Evolutionary conservation across 2,113 vertebrate species (phyloP).

Genomic region (Glaucidium brasilianum): DNA sequence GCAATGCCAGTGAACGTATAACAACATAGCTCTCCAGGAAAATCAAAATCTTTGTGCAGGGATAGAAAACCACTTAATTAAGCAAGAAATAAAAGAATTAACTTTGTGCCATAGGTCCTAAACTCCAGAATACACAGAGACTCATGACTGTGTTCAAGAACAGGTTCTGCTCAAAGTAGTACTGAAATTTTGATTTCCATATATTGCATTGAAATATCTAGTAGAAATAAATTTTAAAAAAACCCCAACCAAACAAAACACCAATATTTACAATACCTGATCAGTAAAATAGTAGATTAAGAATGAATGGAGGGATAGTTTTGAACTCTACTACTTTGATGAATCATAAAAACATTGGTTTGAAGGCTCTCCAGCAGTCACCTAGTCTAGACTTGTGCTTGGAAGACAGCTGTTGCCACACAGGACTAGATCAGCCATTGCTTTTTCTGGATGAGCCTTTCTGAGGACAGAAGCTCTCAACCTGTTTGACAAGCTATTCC

Average conservation of each 20-base stretch:
- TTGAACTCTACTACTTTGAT: neutral
- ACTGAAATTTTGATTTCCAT: neutral
- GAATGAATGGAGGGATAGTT: neutral
- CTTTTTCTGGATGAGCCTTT: neutral
- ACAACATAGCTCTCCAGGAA: neutral
- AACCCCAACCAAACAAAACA: no score
- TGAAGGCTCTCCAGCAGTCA: neutral
- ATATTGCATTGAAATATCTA: neutral
- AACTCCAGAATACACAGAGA: neutral
- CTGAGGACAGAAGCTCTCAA: neutral
- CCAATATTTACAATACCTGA: neutral
- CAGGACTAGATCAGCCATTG: neutral
- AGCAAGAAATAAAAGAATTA: neutral
- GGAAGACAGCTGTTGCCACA: neutral
- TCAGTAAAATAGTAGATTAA: neutral
- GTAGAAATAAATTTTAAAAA: neutral
- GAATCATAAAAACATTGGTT: neutral
- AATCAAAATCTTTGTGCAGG: neutral
- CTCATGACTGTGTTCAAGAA: rapidly evolving
- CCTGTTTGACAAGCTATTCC: neutral
- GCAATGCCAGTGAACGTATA: neutral
- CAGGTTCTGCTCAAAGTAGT: neutral
- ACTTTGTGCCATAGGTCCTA: neutral
- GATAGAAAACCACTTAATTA: neutral
- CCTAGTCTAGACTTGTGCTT: neutral